A percentile compares a stretch with the other conserved stretches of the same genome.
phyloP scores from a whole-genome alignment of 1,140 invertebrate species.

The Ruditapes philippinarum region DNA sequence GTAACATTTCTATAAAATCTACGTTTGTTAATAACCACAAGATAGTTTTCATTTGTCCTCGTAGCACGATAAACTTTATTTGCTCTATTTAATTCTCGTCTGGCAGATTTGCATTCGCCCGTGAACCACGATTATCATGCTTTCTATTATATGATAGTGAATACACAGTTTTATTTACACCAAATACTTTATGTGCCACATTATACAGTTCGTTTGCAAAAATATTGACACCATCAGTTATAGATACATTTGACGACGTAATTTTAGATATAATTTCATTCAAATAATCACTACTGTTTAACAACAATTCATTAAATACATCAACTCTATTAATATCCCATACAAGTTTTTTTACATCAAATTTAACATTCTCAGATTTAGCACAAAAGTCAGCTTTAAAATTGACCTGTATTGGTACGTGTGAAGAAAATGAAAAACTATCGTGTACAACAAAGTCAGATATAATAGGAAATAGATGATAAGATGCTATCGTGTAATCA shows the following conservation, averaged over 20 bases:
- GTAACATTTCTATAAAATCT: neutral
- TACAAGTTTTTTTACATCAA: neutral
- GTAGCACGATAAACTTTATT: neutral
- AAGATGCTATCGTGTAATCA: neutral
- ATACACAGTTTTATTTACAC: neutral
- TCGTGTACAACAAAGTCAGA: constrained; percentile 24
- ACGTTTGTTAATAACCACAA: neutral
- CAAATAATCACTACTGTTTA: neutral
- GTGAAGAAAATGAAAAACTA: neutral
- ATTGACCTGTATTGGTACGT: neutral
- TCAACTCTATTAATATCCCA: neutral
- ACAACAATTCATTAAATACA: neutral
- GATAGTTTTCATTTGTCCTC: neutral
- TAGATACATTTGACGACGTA: neutral
- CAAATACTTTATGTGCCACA: neutral
- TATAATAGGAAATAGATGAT: constrained; percentile 1
- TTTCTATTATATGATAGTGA: neutral
- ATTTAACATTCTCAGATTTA: neutral
- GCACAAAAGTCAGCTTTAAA: neutral
- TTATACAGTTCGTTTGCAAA: neutral
- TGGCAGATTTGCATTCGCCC: no score
- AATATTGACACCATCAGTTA: neutral
- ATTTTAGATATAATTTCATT: neutral
- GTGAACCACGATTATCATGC: neutral
- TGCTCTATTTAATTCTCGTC: neutral